Conservation (phyloP, 2,113 vertebrate species). For the Clarias gariepinus region DNA sequence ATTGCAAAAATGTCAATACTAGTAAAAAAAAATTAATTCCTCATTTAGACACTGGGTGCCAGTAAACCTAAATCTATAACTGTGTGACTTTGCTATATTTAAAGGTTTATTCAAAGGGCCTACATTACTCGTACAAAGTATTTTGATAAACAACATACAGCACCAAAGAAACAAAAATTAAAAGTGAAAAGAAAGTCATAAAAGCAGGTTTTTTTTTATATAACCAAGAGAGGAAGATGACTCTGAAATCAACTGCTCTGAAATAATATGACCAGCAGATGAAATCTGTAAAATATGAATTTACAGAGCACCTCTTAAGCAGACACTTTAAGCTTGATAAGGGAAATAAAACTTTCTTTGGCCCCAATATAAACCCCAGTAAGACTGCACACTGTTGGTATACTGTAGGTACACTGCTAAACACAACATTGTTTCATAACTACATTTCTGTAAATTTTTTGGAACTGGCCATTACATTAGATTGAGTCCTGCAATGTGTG, state of each 20-base stretch:
- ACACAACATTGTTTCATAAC: not conserved
- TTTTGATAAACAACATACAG: not conserved
- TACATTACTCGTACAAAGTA: not conserved
- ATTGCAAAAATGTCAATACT: not conserved
- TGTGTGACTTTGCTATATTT: not conserved
- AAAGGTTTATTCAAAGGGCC: not conserved
- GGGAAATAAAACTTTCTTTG: not conserved
- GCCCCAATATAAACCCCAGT: not conserved
- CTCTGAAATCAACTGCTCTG: not conserved
- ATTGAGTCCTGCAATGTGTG: conserved; percentile 7
- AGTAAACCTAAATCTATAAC: not conserved
- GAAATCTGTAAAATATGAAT: not conserved
- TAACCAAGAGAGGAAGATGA: not conserved
- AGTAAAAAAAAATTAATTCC: not conserved
- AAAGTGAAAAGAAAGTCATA: not conserved
- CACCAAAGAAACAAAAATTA: not conserved
- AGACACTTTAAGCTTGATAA: not conserved
- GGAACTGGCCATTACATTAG: not conserved
- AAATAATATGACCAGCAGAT: not conserved
- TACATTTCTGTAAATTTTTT: not conserved
- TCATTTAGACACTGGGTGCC: conserved; percentile 9
- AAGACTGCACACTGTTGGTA: not conserved
- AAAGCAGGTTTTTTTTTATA: not conserved
- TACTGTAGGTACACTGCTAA: not conserved
- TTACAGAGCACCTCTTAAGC: not conserved